Evolutionary conservation across 1,140 invertebrate genomes (phyloP), one percentile per base, ranked within the genome.

Genomic region (Zaprionus ghesquierei): DNA sequence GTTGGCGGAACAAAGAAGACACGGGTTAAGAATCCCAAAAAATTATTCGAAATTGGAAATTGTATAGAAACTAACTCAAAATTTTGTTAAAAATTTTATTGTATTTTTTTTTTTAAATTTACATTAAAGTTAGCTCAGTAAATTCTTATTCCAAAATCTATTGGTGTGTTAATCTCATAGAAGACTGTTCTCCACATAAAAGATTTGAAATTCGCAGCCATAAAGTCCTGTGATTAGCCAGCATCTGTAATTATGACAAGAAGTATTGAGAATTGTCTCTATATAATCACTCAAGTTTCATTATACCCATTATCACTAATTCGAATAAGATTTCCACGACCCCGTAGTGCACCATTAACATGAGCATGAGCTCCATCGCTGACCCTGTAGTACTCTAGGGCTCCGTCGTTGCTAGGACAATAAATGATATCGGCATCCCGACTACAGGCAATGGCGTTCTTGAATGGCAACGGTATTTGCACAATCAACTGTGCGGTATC

Each of bases 391-490:
- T 70, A 87, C 6, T 91, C 85, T 20, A 92, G 60, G 1, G 90
- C 82, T 12, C 90, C 90, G 55, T 92, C 85, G 18, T 38, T 69
- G 50, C 81, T 79, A 0, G 90, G 90, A 44, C 80, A 85, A 35
- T 79, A 91, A 9, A 92, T 89, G 8, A 90, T 66, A 15, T 77
- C 81, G 2, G 71, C 89, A 53, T 92, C 70, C 5, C 75, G 70
- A 2, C 85, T 85, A 64, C 89, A 89, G 15, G 85, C 79, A 0
- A 92, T 73, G 5, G 72, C 70, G 27, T 87, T 92, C 59, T 90
- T 92, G n/a, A 92, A 92, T 0, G 90, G 90, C 29, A 92, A 31
- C 2, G 90, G 90, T 5, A 91, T 92, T 61, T 90, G 81, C 18
- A 90, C 72, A 61, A 90, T 78, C 10, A 89, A 54, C 46, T 84